These are phyloP conservation scores for Sitodiplosis mosellana DNA, from an alignment of 1,140 invertebrate species.

Conservation along the genomic window DNA sequence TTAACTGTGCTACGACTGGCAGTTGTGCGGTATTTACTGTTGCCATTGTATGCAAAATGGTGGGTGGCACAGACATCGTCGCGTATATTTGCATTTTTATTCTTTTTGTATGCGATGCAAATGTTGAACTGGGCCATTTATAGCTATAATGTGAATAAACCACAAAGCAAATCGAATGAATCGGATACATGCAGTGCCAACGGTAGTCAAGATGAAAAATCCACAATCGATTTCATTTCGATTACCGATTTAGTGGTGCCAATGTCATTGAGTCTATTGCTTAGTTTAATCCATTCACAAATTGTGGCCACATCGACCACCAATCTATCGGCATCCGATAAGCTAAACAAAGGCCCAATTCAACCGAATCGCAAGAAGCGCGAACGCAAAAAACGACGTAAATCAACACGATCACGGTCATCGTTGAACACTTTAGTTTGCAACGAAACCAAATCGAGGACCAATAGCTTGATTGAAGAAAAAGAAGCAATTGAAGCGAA, in stretches of 20 bases:
- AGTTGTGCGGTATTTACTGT: constrained; percentile 54
- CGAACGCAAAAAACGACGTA: constrained; percentile 11
- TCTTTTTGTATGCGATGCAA: constrained; percentile 60
- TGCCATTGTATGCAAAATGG: constrained; percentile 70
- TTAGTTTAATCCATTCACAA: constrained; percentile 79
- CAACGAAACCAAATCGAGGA: no score
- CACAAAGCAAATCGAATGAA: not conserved
- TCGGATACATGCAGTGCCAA: not conserved
- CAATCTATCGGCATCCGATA: not conserved
- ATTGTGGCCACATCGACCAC: constrained; percentile 55
- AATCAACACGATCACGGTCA: constrained; percentile 8
- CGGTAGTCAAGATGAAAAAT: not conserved
- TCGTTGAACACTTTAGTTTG: no score
- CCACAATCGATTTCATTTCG: constrained; percentile 7
- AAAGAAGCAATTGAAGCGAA: not conserved
- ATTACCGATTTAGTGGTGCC: constrained; percentile 43
- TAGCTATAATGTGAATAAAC: constrained; percentile 20
- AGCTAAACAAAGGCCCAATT: constrained; percentile 3
- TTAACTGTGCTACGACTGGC: constrained; percentile 63
- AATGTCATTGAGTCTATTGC: constrained; percentile 54
- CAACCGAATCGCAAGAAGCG: constrained; percentile 21
- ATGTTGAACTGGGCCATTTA: constrained; percentile 47
- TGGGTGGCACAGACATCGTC: constrained; percentile 74
- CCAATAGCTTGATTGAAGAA: not conserved
- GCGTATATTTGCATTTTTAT: constrained; percentile 47